Percentiles rank a stretch among this genome's conserved stretches.
These are phyloP conservation scores for Hippasteria phrygiana DNA, from an alignment of 53 echinoderm and acorn worm species.

Conservation along the genomic window DNA sequence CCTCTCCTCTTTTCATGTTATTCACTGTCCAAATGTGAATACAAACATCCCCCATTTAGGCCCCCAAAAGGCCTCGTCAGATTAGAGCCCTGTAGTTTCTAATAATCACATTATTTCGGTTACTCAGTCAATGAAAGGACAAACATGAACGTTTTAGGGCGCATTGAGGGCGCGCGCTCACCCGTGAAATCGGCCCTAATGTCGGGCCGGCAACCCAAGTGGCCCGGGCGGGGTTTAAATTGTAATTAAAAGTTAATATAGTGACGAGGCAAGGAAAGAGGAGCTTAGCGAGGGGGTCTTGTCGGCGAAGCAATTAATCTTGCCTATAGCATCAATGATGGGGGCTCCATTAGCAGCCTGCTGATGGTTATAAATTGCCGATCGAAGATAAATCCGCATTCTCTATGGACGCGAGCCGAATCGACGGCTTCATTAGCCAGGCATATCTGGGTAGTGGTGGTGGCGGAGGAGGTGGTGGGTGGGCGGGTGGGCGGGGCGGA, in stretches of 20 bases:
- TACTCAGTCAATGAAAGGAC: conserved; percentile 11
- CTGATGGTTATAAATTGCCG: neutral
- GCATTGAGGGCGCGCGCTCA: neutral
- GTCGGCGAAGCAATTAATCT: conserved; percentile 33
- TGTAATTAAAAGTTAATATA: conserved; percentile 64
- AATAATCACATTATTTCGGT: conserved; percentile 10
- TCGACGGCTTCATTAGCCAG: no score
- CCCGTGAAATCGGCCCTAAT: conserved; percentile 7
- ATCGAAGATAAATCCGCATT: neutral
- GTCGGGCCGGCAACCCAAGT: conserved; percentile 12
- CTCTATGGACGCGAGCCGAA: neutral
- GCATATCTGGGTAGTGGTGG: no score
- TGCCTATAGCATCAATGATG: neutral
- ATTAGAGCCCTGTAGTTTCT: neutral
- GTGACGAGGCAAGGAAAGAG: neutral
- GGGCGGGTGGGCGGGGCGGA: no score
- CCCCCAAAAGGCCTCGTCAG: conserved; percentile 1
- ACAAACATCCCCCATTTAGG: conserved; percentile 43
- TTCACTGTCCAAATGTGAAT: conserved; percentile 38
- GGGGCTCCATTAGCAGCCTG: neutral
- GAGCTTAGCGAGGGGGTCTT: neutral
- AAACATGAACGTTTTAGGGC: conserved; percentile 3
- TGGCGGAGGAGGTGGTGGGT: no score
- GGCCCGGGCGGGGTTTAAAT: conserved; percentile 35
- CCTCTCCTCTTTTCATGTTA: conserved; percentile 23